A percentile compares a stretch with the other conserved stretches of the same genome.
Conservation (phyloP, 2,113 vertebrate genomes). For the Tursiops truncatus region DNA sequence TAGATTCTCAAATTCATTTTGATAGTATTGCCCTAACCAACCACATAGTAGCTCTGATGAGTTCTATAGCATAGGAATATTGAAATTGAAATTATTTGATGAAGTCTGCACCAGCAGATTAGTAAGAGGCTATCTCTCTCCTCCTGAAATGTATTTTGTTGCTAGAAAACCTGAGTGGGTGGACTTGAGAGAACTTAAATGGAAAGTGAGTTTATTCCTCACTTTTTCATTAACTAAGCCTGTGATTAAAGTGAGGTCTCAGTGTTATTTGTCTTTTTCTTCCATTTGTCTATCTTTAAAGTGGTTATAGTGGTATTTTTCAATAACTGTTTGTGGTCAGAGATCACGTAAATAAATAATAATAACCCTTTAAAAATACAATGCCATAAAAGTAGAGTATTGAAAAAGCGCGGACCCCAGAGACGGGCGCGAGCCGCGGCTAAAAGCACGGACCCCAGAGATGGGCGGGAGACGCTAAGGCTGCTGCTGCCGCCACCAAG, state of each 20-base stretch:
- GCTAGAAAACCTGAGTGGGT: background rate
- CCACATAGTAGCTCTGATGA: background rate
- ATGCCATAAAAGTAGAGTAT: background rate
- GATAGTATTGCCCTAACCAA: background rate
- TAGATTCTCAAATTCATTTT: conserved; percentile 7
- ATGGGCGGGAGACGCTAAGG: too few species aligned
- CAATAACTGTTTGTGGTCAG: background rate
- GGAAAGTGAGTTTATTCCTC: background rate
- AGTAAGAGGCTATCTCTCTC: background rate
- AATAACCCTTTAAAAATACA: background rate
- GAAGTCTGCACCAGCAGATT: background rate
- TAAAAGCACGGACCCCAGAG: too few species aligned
- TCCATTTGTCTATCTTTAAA: conserved; percentile 12
- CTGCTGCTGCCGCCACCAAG: too few species aligned
- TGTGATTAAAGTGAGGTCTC: background rate
- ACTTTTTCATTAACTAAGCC: background rate
- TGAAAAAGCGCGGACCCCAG: too few species aligned
- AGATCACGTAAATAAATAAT: background rate
- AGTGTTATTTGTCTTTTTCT: background rate
- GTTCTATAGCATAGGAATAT: background rate
- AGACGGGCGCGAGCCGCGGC: too few species aligned
- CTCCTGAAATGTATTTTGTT: background rate
- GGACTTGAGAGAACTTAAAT: background rate
- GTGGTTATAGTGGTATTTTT: background rate
- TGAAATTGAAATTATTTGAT: background rate